A percentile compares a stretch with the other conserved stretches of the same genome.
Evolutionary conservation across 2,888 invertebrate genomes (phyloP).

Genomic region (Polymixis lichenea): DNA sequence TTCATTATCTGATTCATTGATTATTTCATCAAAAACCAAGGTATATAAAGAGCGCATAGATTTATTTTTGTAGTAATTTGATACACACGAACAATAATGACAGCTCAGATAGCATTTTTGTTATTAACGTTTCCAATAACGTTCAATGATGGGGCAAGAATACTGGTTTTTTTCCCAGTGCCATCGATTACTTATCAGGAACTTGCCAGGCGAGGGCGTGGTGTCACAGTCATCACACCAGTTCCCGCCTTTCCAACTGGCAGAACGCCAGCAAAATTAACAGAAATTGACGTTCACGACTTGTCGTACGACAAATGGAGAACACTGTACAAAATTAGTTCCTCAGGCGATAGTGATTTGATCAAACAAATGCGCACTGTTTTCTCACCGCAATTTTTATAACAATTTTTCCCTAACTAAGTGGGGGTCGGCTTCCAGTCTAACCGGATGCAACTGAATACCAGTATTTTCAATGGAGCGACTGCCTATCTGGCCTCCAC

Average conservation of each 20-base stretch:
- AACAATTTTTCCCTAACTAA: no score
- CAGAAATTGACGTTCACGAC: slow-evolving; percentile 78
- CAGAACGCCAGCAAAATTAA: slow-evolving; percentile 70
- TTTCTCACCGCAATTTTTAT: no score
- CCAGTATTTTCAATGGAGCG: no score
- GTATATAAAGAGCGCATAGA: no score
- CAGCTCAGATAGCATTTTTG: no score
- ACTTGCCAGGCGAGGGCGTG: slow-evolving; percentile 67
- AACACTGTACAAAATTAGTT: slow-evolving; percentile 8
- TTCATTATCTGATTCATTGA: no score
- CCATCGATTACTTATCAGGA: slow-evolving; percentile 68
- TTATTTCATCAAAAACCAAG: no score
- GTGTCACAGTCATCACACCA: slow-evolving; percentile 78
- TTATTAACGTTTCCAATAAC: slow-evolving; percentile 2
- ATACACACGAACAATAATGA: no score
- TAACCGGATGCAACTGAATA: no score
- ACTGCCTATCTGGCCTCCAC: no score
- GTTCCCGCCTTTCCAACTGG: slow-evolving; percentile 70
- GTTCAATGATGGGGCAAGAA: slow-evolving; percentile 43
- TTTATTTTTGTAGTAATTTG: no score
- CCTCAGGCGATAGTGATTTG: slow-evolving; percentile 36
- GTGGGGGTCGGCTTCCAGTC: no score
- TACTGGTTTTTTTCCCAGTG: slow-evolving; percentile 50
- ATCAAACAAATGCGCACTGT: not conserved
- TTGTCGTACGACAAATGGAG: slow-evolving; percentile 66